A percentile compares a stretch with the other conserved stretches of the same genome.
These are phyloP conservation scores for Astyanax mexicanus DNA, from an alignment of 2,797 vertebrate species.

Conservation along the genomic window DNA sequence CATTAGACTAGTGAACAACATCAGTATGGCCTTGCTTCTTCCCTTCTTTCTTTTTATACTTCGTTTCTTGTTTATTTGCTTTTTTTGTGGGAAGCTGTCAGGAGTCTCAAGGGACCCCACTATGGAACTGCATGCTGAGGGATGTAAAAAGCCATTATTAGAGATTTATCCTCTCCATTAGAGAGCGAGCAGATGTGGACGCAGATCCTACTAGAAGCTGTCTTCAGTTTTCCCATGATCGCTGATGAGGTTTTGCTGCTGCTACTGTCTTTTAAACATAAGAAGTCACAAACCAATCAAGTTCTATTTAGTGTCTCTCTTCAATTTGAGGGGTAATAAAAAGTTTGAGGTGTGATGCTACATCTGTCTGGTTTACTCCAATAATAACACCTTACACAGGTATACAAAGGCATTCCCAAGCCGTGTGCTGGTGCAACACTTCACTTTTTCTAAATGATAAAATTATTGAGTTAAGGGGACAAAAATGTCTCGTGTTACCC, in stretches of 20 bases:
- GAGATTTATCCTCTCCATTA: constrained; percentile 3
- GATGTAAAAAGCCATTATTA: constrained; percentile 30
- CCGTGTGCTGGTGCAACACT: too few species aligned
- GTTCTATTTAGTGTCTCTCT: too few species aligned
- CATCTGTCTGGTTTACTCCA: too few species aligned
- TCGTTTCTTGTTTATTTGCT: constrained; percentile 18
- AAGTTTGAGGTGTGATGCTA: too few species aligned
- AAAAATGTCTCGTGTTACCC: too few species aligned
- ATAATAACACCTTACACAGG: too few species aligned
- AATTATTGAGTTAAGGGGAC: too few species aligned
- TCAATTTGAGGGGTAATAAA: too few species aligned
- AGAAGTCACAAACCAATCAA: too few species aligned
- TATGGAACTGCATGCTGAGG: constrained; percentile 1
- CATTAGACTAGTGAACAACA: too few species aligned
- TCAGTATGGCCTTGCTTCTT: background rate
- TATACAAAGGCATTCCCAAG: too few species aligned
- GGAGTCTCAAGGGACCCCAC: background rate
- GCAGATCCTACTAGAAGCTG: background rate
- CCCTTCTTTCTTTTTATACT: background rate
- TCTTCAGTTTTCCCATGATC: background rate
- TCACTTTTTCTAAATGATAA: too few species aligned
- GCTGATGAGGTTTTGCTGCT: background rate
- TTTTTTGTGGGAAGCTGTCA: constrained; percentile 4
- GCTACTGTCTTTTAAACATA: background rate
- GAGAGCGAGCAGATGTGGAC: constrained; percentile 2